Percentiles rank a stretch among this genome's conserved stretches.
Evolutionary conservation across 2,888 invertebrate genomes (phyloP).

Genomic region (Pardosa pseudoannulata): DNA sequence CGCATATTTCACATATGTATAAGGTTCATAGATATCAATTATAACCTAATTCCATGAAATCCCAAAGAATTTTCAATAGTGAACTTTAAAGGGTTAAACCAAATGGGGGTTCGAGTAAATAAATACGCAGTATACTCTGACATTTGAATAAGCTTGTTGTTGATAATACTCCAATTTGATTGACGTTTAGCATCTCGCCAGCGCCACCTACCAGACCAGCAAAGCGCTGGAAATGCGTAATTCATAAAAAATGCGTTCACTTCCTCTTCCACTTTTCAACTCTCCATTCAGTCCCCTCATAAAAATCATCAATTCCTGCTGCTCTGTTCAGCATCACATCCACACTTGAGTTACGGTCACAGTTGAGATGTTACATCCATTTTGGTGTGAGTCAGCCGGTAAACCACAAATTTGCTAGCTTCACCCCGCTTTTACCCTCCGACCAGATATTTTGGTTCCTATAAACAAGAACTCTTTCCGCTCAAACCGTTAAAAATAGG

Average conservation of each 20-base stretch:
- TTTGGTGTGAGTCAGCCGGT: background rate
- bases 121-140: too few relatives aligned
- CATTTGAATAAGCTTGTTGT: too few relatives aligned
- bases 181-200: too few relatives aligned
- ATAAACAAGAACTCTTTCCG: slow-evolving; percentile 39
- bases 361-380: slow-evolving; percentile 1
- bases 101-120: too few relatives aligned
- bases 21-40: too few relatives aligned
- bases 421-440: slow-evolving; percentile 5
- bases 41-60: too few relatives aligned
- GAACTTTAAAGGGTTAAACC: too few relatives aligned
- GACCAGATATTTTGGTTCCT: slow-evolving; percentile 55
- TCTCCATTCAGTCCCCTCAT: background rate
- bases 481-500: slow-evolving; percentile 58
- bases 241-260: background rate
- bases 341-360: background rate
- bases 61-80: too few relatives aligned
- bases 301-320: background rate
- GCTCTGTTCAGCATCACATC: background rate
- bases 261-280: background rate
- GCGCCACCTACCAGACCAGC: too few relatives aligned
- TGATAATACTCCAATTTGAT: too few relatives aligned
- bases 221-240: too few relatives aligned
- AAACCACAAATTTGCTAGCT: background rate
- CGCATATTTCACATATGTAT: too few relatives aligned